These are phyloP conservation scores for Alces alces DNA, from an alignment of 2,113 vertebrate species.

Conservation along the genomic window DNA sequence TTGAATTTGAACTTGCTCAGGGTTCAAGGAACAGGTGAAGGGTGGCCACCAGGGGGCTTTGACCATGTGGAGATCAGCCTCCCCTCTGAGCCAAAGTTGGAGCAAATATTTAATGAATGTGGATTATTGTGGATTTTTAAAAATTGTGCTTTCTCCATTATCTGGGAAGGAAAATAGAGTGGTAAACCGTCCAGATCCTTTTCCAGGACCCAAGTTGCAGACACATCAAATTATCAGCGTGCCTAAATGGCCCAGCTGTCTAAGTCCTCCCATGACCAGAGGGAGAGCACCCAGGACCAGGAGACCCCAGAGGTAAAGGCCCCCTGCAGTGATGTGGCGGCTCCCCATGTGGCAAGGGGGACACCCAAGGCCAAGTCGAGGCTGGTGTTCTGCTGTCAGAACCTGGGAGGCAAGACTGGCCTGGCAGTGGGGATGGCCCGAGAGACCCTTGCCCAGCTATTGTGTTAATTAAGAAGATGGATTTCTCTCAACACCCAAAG, in stretches of 20 bases:
- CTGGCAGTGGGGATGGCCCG: no score
- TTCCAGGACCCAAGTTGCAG: background rate
- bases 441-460: background rate
- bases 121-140: background rate
- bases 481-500: background rate
- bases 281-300: background rate
- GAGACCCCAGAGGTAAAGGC: background rate
- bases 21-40: background rate
- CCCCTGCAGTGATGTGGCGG: background rate
- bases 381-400: background rate
- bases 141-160: background rate
- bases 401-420: background rate
- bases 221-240: background rate
- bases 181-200: background rate
- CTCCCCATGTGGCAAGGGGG: background rate
- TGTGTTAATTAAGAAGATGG: background rate
- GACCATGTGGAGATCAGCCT: background rate
- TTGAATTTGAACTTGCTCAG: background rate
- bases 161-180: background rate
- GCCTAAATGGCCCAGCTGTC: background rate
- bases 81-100: background rate
- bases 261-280: background rate
- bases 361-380: background rate
- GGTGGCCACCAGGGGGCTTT: constrained; percentile 50
- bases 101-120: constrained; percentile 3